Evolutionary conservation across 2,113 vertebrate species (phyloP).

Genomic region (Coturnix japonica): DNA sequence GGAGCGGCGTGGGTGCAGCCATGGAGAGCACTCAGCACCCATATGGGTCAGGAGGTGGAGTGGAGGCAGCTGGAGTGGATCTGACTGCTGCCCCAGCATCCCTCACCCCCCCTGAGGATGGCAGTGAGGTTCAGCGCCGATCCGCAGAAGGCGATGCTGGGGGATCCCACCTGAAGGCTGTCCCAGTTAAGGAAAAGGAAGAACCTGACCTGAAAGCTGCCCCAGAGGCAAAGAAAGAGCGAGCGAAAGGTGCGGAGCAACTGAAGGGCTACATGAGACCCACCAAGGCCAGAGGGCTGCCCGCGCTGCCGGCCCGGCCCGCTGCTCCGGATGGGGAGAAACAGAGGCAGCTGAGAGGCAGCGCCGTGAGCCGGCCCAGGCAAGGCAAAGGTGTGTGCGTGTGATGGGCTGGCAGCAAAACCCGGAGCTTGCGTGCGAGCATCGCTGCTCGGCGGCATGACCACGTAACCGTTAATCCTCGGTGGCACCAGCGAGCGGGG

Average conservation of each 20-base stretch:
- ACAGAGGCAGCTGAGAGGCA: background rate
- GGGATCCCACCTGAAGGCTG: background rate
- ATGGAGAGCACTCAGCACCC: background rate
- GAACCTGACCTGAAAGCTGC: background rate
- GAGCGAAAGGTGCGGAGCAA: constrained; percentile 34
- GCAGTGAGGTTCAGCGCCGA: background rate
- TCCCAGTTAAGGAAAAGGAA: background rate
- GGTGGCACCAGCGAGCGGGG: constrained; percentile 1
- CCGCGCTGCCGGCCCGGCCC: constrained; percentile 5
- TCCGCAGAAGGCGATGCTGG: background rate
- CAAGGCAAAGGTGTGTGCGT: constrained; percentile 72
- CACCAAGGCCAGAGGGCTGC: constrained; percentile 72
- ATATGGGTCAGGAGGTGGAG: background rate
- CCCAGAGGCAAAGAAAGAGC: constrained; percentile 40
- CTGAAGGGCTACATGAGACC: constrained; percentile 83
- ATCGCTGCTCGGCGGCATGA: constrained; percentile 62
- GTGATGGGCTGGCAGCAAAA: background rate
- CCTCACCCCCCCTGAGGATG: background rate
- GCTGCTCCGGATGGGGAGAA: constrained; percentile 11
- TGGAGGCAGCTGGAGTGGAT: background rate
- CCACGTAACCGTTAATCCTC: background rate
- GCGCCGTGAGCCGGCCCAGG: background rate
- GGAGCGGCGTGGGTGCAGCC: background rate
- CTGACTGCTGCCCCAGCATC: background rate
- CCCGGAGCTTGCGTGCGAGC: constrained; percentile 43